These are phyloP conservation scores for Acleris literana DNA, from an alignment of 2,888 invertebrate species.

Conservation along the genomic window DNA sequence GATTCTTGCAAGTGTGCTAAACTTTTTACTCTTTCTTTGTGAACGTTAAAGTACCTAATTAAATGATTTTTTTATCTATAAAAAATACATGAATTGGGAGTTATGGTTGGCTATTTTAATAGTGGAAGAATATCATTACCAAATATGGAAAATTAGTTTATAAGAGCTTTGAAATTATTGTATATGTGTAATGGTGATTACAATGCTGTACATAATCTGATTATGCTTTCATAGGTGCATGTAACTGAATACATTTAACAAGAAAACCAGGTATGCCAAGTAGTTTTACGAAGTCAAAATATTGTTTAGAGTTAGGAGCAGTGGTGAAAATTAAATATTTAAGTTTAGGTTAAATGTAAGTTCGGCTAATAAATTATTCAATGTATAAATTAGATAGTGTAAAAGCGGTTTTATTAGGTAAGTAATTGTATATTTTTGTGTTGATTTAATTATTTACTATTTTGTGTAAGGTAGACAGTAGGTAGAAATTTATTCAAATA, in stretches of 20 bases:
- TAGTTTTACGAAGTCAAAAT: background rate
- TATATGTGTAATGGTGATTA: background rate
- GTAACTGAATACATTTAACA: constrained; percentile 23
- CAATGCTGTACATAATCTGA: background rate
- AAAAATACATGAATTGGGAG: constrained; percentile 76
- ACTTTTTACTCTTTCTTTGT: constrained; percentile 39
- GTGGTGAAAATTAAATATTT: constrained; percentile 24
- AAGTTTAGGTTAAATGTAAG: background rate
- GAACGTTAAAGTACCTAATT: constrained; percentile 61
- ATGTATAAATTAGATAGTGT: constrained; percentile 12
- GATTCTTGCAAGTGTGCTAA: constrained; percentile 21
- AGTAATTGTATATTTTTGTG: background rate
- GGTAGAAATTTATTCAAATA: too few species aligned
- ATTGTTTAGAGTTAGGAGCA: constrained; percentile 7
- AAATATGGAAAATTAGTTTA: too few species aligned
- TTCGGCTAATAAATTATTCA: background rate
- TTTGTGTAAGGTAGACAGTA: too few species aligned
- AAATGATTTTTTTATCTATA: constrained; percentile 67
- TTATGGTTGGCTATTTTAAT: constrained; percentile 20
- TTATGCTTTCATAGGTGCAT: constrained; percentile 9
- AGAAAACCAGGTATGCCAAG: background rate
- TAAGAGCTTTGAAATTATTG: too few species aligned
- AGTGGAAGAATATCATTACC: constrained; percentile 35
- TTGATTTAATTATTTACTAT: background rate
- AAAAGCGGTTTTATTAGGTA: constrained; percentile 31